A percentile compares a stretch with the other conserved stretches of the same genome.
These are phyloP conservation scores for Hemistola chrysoprasaria DNA, from an alignment of 2,888 invertebrate genomes.

Conservation along the genomic window DNA sequence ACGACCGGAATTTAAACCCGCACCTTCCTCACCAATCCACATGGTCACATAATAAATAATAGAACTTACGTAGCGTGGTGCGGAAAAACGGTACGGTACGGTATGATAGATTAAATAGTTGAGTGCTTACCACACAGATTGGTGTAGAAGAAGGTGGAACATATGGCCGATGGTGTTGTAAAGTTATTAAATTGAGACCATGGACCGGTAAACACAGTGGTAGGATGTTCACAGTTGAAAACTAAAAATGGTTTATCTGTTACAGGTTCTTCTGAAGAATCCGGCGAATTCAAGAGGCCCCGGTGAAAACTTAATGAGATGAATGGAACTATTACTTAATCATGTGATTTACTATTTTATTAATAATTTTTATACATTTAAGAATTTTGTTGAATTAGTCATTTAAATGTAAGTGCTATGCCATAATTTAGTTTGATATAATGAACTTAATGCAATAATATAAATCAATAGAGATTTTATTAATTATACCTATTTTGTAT, in stretches of 20 bases:
- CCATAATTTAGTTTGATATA: constrained; percentile 43
- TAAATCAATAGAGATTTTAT: constrained; percentile 38
- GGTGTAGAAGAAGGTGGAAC: no score
- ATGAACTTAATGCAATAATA: constrained; percentile 51
- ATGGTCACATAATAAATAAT: no score
- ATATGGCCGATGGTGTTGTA: no score
- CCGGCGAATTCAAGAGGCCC: constrained; percentile 71
- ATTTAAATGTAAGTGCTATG: constrained; percentile 64
- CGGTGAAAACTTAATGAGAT: constrained; percentile 50
- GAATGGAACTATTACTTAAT: constrained; percentile 63
- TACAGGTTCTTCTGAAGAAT: constrained; percentile 75
- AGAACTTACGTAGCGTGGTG: no score
- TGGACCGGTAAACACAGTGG: no score
- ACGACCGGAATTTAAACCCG: no score
- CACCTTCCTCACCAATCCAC: no score
- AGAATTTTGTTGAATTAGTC: constrained; percentile 67
- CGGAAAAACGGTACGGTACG: no score
- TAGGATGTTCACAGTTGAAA: no score
- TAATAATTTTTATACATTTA: constrained; percentile 28
- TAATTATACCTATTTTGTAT: constrained; percentile 22
- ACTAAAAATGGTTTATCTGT: constrained; percentile 17
- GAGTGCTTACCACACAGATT: no score
- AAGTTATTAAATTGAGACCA: no score
- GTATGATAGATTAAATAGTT: no score
- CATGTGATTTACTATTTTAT: constrained; percentile 70